Conservation (phyloP, 2,113 vertebrate genomes). For the Leptosomus discolor region DNA sequence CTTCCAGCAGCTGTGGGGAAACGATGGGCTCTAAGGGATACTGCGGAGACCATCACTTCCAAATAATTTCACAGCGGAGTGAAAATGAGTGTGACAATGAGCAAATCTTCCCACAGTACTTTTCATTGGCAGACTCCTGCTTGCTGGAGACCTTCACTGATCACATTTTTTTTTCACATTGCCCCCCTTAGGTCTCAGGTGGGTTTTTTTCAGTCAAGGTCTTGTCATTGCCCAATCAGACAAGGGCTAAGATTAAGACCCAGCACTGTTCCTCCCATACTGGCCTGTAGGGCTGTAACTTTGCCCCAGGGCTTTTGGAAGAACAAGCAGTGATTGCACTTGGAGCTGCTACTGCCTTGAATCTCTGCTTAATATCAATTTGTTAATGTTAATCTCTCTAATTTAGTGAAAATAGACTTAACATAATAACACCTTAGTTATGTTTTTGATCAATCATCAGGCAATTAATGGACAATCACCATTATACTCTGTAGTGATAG, state of each 20-base stretch:
- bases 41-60: not conserved
- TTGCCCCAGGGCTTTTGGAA: not conserved
- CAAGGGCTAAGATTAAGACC: not conserved
- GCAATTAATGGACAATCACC: not conserved
- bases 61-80: not conserved
- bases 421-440: not conserved
- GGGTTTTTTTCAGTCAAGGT: not conserved
- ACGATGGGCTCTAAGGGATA: not conserved
- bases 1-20: not conserved
- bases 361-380: not conserved
- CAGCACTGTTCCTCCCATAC: not conserved
- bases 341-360: not conserved
- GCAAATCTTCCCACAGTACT: fast-evolving
- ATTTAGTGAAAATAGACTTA: not conserved
- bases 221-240: not conserved
- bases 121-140: not conserved
- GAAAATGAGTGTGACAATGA: fast-evolving
- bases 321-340: not conserved
- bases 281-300: not conserved
- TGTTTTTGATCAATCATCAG: not conserved
- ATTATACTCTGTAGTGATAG: not conserved
- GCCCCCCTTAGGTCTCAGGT: not conserved
- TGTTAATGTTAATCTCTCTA: not conserved
- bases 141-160: not conserved
- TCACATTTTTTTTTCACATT: not conserved